A percentile compares a stretch with the other conserved stretches of the same genome.
These are phyloP conservation scores for Bergia sp. DNA, from an alignment of 92 coral and sea anemone species.

Conservation along the genomic window DNA sequence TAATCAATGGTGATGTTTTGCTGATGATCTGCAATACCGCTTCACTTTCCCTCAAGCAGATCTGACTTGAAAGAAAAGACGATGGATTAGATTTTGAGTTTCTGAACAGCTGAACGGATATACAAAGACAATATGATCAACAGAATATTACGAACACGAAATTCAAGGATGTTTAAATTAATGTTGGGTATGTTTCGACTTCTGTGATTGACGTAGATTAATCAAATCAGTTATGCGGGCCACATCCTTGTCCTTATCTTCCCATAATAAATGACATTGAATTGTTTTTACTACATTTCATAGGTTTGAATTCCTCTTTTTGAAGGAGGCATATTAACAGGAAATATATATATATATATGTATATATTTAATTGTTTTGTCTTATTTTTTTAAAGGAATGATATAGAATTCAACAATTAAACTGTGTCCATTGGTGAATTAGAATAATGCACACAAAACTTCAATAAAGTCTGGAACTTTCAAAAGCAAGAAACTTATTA, in stretches of 20 bases:
- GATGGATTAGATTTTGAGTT: background rate
- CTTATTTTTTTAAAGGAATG: too few relatives aligned
- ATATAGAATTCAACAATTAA: too few relatives aligned
- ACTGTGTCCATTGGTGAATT: background rate
- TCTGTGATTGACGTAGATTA: background rate
- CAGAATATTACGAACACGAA: background rate
- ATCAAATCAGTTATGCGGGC: background rate
- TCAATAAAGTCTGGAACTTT: background rate
- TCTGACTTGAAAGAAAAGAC: background rate
- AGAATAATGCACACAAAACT: background rate
- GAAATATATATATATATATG: background rate
- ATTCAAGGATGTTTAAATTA: background rate
- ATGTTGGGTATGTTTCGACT: background rate
- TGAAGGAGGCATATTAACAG: background rate
- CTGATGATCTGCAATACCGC: background rate
- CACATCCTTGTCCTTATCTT: background rate
- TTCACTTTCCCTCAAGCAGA: background rate
- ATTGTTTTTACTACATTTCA: too few relatives aligned
- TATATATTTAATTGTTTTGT: too few relatives aligned
- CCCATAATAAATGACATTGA: background rate
- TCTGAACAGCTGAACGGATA: background rate
- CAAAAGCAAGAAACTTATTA: background rate
- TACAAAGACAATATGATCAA: background rate
- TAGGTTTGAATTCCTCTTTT: background rate
- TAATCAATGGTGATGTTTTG: background rate